A percentile compares a stretch with the other conserved stretches of the same genome.
These are phyloP conservation scores for Subacronicta megacephala DNA, from an alignment of 2,888 invertebrate genomes.

Conservation along the genomic window DNA sequence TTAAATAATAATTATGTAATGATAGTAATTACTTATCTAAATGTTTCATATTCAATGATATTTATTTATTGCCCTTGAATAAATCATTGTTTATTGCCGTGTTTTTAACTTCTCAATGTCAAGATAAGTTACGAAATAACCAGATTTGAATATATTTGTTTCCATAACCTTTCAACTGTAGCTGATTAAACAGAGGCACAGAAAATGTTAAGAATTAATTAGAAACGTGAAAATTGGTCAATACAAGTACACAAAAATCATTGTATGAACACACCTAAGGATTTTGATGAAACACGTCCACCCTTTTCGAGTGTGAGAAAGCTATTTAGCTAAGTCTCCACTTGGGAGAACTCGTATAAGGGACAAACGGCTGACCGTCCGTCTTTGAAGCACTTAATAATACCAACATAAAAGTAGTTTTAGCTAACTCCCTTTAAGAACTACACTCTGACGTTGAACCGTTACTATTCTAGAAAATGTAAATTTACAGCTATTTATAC, in stretches of 20 bases:
- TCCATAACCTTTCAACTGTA: neutral
- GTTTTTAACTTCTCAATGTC: constrained; percentile 20
- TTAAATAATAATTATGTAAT: neutral
- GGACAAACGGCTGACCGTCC: constrained; percentile 39
- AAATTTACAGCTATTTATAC: constrained; percentile 8
- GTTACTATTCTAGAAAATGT: neutral
- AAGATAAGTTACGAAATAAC: constrained; percentile 20
- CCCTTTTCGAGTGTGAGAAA: constrained; percentile 41
- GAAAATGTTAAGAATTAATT: neutral
- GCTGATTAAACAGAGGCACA: neutral
- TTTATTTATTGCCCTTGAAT: constrained; percentile 1
- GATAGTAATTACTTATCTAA: neutral
- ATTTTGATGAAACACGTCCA: constrained; percentile 44
- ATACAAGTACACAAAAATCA: constrained; percentile 18
- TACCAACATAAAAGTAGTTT: constrained; percentile 34
- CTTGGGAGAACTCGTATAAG: constrained; percentile 47
- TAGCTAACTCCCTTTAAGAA: constrained; percentile 16
- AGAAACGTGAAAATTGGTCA: constrained; percentile 8
- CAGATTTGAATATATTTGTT: neutral
- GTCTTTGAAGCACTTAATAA: constrained; percentile 43
- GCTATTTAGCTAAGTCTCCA: constrained; percentile 47
- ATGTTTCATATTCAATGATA: constrained; percentile 25
- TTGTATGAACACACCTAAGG: constrained; percentile 27
- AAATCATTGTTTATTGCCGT: neutral
- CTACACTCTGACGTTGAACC: neutral